Base-by-base conservation (phyloP, 2,888 invertebrate species). In the Fragum fragum region DNA sequence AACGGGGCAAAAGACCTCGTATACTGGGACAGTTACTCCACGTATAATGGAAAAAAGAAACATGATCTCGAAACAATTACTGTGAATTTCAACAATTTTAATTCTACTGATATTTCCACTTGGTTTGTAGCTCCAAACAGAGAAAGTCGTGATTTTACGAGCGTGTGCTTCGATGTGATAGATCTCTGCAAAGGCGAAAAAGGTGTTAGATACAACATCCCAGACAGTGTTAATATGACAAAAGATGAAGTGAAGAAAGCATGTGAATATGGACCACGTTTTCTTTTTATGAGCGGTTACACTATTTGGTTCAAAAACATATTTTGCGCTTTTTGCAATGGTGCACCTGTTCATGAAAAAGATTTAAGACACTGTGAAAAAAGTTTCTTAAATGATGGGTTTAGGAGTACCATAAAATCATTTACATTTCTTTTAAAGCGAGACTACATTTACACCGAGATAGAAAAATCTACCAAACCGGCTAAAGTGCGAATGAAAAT, bases 321-420 rank as follows among this genome's bases (percentile, higher is more conserved):
- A 11, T 57, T 57, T 57, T 57, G 57, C 23, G 57, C 57, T 21
- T 11, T 57, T 26, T 57, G 57, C 14, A 57, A 57, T 47, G 47
- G 47, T 16, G 47, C 16, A 18, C 47, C 7, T n/a, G 5, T 47
- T n/a, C 5, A 47, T 3, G 47, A 47, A 18, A n/a, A n/a, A 3
- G n/a, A 47, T 14, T 47, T 47, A n/a, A 14, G 14, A 18, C 14
- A 47, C 14, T 47, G 47, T 47, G n/a, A 47, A 16, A n/a, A 14
- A 18, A 47, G 14, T n/a, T 36, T 36, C 32, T 36, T 36, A 6
- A 9, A 9, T 36, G 47, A 47, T 14, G 47, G n/a, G 5, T 18
- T 47, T 14, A 47, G 47, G 16, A 14, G 2, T 9, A 47, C 2
- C 3, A 3, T 14, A 14, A n/a, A 18, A 1, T n/a, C 47, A 3